Evolutionary conservation across 2,888 invertebrate species (phyloP).

Genomic region (Adineta ricciae): DNA sequence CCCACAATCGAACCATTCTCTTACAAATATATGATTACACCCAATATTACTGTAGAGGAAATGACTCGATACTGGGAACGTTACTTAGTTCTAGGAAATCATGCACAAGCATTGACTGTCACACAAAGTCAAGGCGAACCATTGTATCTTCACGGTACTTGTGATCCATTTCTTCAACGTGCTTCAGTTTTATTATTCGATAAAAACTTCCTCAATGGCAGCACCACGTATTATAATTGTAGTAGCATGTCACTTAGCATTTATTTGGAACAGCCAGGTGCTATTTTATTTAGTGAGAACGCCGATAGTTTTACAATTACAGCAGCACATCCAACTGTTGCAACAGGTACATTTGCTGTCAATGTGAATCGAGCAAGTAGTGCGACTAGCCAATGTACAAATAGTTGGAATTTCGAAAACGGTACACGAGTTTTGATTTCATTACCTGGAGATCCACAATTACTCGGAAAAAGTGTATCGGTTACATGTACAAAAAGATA

Average conservation of each 20-base stretch:
- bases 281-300: background rate
- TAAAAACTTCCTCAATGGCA: background rate
- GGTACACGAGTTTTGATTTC: no score
- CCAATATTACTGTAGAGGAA: background rate
- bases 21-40: background rate
- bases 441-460: no score
- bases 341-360: no score
- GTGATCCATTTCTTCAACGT: background rate
- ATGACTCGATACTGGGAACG: background rate
- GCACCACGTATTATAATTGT: background rate
- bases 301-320: background rate
- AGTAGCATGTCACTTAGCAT: background rate
- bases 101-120: background rate
- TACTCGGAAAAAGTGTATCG: no score
- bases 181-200: no score
- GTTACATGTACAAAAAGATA: no score
- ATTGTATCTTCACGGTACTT: background rate
- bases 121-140: background rate
- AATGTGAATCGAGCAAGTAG: no score
- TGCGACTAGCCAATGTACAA: no score
- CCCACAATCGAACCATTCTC: background rate
- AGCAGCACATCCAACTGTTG: background rate
- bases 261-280: background rate
- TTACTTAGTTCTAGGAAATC: background rate
- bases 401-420: no score